Evolutionary conservation across 2,113 vertebrate species (phyloP).

Genomic region (Brachypodius melanocephalos): DNA sequence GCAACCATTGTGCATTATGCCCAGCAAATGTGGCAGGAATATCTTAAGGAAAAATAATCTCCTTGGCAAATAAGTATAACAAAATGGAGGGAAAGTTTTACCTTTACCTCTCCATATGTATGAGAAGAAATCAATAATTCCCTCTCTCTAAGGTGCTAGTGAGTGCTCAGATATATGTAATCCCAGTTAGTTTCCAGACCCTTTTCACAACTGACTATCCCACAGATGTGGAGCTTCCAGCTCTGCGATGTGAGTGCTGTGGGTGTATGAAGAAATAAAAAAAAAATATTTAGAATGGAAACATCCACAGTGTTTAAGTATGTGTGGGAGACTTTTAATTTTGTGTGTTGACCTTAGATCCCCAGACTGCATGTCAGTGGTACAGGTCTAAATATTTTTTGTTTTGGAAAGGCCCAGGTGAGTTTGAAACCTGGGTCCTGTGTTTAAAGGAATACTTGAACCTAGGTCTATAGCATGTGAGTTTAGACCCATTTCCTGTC

Average conservation of each 20-base stretch:
- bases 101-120: background rate
- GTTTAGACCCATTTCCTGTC: background rate
- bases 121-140: background rate
- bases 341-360: background rate
- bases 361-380: background rate
- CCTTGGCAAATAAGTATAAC: background rate
- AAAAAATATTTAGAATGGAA: background rate
- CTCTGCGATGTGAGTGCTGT: background rate
- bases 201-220: no score
- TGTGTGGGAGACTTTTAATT: background rate
- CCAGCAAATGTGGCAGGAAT: background rate
- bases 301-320: background rate
- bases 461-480: accelerated
- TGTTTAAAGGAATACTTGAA: background rate
- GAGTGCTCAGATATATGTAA: background rate
- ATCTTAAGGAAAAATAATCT: background rate
- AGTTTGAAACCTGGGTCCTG: background rate
- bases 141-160: background rate
- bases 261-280: background rate
- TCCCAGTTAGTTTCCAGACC: background rate
- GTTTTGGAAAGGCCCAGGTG: background rate
- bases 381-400: background rate
- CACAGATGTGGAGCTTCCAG: background rate
- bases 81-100: background rate
- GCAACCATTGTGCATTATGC: background rate